Base-by-base conservation (phyloP, 2,797 vertebrate species). In the Sphaeramia orbicularis region DNA sequence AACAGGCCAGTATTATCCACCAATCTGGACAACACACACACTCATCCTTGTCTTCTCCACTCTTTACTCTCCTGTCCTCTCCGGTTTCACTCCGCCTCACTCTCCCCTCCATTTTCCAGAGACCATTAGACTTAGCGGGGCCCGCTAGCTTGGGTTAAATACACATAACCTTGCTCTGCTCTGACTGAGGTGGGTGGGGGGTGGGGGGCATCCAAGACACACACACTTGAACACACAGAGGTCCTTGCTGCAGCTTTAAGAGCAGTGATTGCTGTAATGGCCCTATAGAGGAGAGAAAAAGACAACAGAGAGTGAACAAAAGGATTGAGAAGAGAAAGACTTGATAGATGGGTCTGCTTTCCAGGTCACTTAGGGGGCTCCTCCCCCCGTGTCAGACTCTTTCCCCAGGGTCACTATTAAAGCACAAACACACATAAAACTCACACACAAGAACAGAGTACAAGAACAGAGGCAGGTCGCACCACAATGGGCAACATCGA, bases 281-380 rank as follows among this genome's bases (percentile, higher is more conserved):
- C 58, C 51, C 73, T 21, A 54, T 24, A 71, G 82, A 77, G 71
- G 57, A 62, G 53, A 60, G 53, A 15, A 65, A 74, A 80, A 81
- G 67, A 81, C 77, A 76, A 78, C 52, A 70, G 52, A 69, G 74
- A 45, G 30, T 37, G 51, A 73, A 65, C 13, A 10, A 69, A 61
- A 80, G 79, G 74, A 81, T 57, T 61, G 85, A 81, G 83, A 73
- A 64, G 65, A 83, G 75, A 71, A 76, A 44, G 71, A 69, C 74
- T 73, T 90, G 89, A 92, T 91, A 86, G 87, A 92, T 90, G 87
- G 86, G 69, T 88, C 60, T 73, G 81, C 74, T 84, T 83, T 80
- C 65, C 85, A 80, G 86, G 88, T 89, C 83, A 87, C 83, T 87
- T 80, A 86, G 65, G 57, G 80, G 62, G 62, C 77, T 79, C 65